Conservation (phyloP, 2,888 invertebrate species). For the Pegoplata infirma region DNA sequence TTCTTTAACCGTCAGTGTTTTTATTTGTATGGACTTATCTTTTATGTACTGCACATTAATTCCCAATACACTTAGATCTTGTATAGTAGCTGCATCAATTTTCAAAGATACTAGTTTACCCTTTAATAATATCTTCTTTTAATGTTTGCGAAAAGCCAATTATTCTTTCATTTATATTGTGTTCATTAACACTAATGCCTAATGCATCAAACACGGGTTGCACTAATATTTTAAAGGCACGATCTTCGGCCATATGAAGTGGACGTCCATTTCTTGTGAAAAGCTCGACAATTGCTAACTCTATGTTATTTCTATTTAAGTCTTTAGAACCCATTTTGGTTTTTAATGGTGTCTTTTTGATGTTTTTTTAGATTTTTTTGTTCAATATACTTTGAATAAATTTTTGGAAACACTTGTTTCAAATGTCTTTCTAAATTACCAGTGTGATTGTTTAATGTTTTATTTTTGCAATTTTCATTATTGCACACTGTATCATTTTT, state of each 20-base stretch:
- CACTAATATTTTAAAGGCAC: conserved; percentile 54
- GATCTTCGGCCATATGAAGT: conserved; percentile 51
- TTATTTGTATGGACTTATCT: conserved; percentile 45
- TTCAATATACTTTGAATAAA: neutral
- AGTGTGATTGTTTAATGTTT: conserved; percentile 6
- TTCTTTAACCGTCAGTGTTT: conserved; percentile 58
- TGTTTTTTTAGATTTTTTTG: neutral
- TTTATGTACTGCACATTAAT: conserved; percentile 59
- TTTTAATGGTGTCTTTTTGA: too few species aligned
- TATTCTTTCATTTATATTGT: conserved; percentile 52
- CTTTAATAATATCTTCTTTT: conserved; percentile 41
- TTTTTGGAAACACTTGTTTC: neutral
- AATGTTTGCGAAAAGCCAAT: conserved; percentile 42
- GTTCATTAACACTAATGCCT: conserved; percentile 41
- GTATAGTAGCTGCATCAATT: conserved; percentile 56
- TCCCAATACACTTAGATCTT: conserved; percentile 43
- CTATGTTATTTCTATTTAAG: neutral
- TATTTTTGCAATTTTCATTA: conserved; percentile 18
- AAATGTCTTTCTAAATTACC: conserved; percentile 30
- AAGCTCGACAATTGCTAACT: conserved; percentile 53
- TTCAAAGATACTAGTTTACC: conserved; percentile 58
- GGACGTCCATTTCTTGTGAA: conserved; percentile 59
- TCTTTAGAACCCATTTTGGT: neutral
- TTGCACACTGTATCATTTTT: conserved; percentile 21
- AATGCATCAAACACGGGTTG: conserved; percentile 52